Evolutionary conservation across 2,797 vertebrate species (phyloP), one percentile per base, ranked within the genome.

Genomic region (Artibeus jamaicensis): DNA sequence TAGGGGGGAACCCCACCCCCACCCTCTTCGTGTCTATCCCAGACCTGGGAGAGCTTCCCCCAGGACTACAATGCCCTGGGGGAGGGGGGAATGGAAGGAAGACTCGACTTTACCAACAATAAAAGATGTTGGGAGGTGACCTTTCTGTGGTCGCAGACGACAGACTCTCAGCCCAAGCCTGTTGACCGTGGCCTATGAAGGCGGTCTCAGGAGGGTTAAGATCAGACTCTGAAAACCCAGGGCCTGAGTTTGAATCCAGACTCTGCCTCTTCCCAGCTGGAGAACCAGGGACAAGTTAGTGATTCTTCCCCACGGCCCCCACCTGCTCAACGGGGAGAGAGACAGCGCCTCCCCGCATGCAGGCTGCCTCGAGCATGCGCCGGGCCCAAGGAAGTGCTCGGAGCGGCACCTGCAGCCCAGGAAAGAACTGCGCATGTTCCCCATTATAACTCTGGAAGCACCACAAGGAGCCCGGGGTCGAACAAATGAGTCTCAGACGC

Each of bases 311-410:
- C 6, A 3, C 2, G 0, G 2, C 22, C 68, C 42, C 15, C 32
- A 0, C 1, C 44, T 14, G 10, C 8, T 4, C 14, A 22, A 67
- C 3, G n/a, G 12, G 29, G 62, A 42, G 2, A 34, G 9, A 14
- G 22, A 24, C 0, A 1, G 67, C 68, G 16, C 15, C 77, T 42
- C 3, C 48, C 53, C 24, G 9, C 44, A 0, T 0, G 22, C 0
- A 9, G 10, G 73, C n/a, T 6, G 62, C 76, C 26, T 2, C 1
- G 46, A n/a, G 24, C 37, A 32, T 8, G 0, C 4, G 86, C n/a
- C 2, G 29, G 53, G 44, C 8, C 6, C 5, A 34, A 67, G 2
- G 10, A 7, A 29, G 57, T 2, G 0, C 5, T 21, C 4, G 18
- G 21, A 55, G 6, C 11, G 6, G 29, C 1, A 22, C 34, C 57